Percentiles rank a stretch among this genome's conserved stretches.
phyloP scores from a whole-genome alignment of 2,888 invertebrate species.

The Prenolepis imparis region DNA sequence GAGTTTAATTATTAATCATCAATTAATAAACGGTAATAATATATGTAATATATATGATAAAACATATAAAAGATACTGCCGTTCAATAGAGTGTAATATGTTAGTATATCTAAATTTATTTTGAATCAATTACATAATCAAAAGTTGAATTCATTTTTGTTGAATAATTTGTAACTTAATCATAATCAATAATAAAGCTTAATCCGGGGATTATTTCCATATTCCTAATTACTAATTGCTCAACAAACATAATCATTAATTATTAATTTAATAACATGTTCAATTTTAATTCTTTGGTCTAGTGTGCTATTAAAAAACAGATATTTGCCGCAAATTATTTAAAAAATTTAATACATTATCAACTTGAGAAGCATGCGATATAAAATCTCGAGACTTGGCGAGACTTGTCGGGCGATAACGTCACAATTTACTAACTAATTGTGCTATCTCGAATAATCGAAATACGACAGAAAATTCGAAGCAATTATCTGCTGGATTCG shows the following conservation, averaged over 20 bases:
- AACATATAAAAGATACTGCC: background rate
- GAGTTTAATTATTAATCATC: constrained; percentile 1
- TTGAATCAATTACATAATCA: background rate
- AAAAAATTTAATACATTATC: background rate
- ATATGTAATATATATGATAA: background rate
- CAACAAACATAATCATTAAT: background rate
- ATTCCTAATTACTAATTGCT: background rate
- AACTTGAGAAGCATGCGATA: background rate
- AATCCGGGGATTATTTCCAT: background rate
- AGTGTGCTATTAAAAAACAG: background rate
- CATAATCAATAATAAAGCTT: background rate
- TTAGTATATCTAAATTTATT: constrained; percentile 1
- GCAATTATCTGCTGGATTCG: constrained; percentile 18
- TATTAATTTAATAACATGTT: background rate
- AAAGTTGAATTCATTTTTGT: constrained; percentile 1
- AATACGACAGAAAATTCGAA: background rate
- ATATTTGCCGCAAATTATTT: background rate
- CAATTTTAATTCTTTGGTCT: background rate
- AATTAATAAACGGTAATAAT: background rate
- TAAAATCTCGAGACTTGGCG: background rate
- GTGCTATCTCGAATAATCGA: constrained; percentile 10
- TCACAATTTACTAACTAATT: background rate
- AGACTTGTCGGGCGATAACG: background rate
- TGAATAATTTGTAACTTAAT: background rate
- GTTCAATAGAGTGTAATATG: background rate